These are phyloP conservation scores for Phrynocephalus guinanensis DNA, from an alignment of 2,797 vertebrate species.

Conservation along the genomic window DNA sequence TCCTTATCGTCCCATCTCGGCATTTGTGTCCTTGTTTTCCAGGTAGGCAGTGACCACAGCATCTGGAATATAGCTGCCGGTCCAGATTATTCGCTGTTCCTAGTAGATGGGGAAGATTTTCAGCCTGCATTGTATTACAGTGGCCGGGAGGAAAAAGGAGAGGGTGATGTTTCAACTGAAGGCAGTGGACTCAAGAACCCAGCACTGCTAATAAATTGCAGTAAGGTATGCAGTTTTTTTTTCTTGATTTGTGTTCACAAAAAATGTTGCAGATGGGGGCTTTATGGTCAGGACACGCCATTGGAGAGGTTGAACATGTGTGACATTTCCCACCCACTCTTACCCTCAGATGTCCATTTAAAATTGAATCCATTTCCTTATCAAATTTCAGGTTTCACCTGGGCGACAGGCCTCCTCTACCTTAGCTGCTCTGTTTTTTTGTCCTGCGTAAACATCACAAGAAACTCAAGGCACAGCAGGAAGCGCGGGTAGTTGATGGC, in stretches of 20 bases:
- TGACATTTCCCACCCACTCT: background rate
- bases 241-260: background rate
- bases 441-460: background rate
- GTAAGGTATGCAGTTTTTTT: slow-evolving; percentile 82
- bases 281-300: background rate
- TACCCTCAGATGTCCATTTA: background rate
- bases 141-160: slow-evolving; percentile 83
- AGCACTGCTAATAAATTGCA: slow-evolving; percentile 86
- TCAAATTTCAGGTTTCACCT: background rate
- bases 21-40: slow-evolving; percentile 23
- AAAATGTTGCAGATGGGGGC: background rate
- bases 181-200: slow-evolving; percentile 83
- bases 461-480: no score
- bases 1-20: background rate
- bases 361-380: background rate
- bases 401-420: background rate
- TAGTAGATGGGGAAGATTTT: slow-evolving; percentile 92
- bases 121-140: slow-evolving; percentile 95
- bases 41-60: slow-evolving; percentile 88
- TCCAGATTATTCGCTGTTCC: slow-evolving; percentile 88
- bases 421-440: background rate
- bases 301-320: background rate
- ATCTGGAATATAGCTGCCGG: slow-evolving; percentile 91
- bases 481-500: no score
- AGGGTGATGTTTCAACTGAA: slow-evolving; percentile 69